These are phyloP conservation scores for Sarotherodon lohbergeri DNA, from an alignment of 2,113 vertebrate species.

Conservation along the genomic window DNA sequence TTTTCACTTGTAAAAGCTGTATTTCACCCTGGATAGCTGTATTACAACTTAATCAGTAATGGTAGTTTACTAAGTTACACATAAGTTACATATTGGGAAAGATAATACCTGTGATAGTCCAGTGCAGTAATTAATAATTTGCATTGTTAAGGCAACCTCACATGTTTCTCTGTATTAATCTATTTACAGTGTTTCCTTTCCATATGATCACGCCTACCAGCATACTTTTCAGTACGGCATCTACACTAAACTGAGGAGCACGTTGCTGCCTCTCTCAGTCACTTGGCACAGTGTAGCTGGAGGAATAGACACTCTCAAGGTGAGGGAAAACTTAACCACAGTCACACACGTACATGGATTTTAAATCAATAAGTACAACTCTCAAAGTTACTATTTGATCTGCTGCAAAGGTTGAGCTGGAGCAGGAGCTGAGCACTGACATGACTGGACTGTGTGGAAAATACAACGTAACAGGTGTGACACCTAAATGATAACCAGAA, in stretches of 20 bases:
- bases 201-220: background rate
- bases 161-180: background rate
- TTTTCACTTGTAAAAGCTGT: background rate
- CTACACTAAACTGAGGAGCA: background rate
- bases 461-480: background rate
- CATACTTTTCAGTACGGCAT: background rate
- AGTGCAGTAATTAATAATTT: background rate
- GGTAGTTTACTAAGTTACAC: background rate
- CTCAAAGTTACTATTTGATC: background rate
- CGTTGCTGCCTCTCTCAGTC: background rate
- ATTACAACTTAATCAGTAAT: background rate
- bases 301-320: background rate
- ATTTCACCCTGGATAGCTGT: background rate
- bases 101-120: rapidly evolving
- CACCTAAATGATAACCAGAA: background rate
- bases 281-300: background rate
- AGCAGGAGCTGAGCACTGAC: conserved; percentile 25
- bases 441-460: conserved; percentile 64
- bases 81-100: background rate
- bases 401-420: conserved; percentile 50
- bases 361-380: background rate
- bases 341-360: background rate
- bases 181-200: background rate
- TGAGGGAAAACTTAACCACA: background rate
- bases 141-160: background rate